These are phyloP conservation scores for Grantiella picta DNA, from an alignment of 2,113 vertebrate genomes.

Conservation along the genomic window DNA sequence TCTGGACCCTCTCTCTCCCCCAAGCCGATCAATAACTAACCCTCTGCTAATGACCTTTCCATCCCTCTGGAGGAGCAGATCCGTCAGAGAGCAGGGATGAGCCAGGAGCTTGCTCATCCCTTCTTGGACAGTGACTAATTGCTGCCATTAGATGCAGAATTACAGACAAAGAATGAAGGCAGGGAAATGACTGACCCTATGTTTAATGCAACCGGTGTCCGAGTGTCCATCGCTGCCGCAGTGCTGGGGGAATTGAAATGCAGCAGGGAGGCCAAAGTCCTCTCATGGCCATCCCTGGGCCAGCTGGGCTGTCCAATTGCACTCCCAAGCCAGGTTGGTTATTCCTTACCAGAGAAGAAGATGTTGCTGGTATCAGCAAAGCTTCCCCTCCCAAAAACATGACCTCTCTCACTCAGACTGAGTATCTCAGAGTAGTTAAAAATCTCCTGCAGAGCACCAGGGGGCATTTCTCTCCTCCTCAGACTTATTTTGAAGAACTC, in stretches of 20 bases:
- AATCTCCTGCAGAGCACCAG: not conserved
- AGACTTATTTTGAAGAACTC: not conserved
- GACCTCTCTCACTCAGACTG: not conserved
- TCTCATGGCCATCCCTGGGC: not conserved
- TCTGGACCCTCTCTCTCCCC: slow-evolving; percentile 17
- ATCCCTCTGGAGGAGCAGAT: slow-evolving; percentile 44
- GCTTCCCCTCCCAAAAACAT: not conserved
- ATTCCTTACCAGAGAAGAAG: not conserved
- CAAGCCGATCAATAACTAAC: slow-evolving; percentile 63
- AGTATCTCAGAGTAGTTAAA: not conserved
- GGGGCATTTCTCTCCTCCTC: not conserved
- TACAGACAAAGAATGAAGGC: slow-evolving; percentile 47
- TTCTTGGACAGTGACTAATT: slow-evolving; percentile 77
- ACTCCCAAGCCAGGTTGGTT: not conserved
- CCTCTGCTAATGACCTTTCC: slow-evolving; percentile 69
- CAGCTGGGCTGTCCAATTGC: not conserved
- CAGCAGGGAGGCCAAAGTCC: not conserved
- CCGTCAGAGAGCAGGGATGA: slow-evolving; percentile 37
- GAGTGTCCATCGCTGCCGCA: not conserved
- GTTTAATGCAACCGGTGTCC: slow-evolving; percentile 31
- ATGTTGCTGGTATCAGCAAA: not conserved
- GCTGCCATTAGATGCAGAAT: slow-evolving; percentile 68
- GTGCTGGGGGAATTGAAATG: not conserved
- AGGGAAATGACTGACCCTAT: slow-evolving; percentile 16
- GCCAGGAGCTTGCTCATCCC: slow-evolving; percentile 50